Evolutionary conservation across 2,888 invertebrate genomes (phyloP).

Genomic region (Leucophora obtusa): DNA sequence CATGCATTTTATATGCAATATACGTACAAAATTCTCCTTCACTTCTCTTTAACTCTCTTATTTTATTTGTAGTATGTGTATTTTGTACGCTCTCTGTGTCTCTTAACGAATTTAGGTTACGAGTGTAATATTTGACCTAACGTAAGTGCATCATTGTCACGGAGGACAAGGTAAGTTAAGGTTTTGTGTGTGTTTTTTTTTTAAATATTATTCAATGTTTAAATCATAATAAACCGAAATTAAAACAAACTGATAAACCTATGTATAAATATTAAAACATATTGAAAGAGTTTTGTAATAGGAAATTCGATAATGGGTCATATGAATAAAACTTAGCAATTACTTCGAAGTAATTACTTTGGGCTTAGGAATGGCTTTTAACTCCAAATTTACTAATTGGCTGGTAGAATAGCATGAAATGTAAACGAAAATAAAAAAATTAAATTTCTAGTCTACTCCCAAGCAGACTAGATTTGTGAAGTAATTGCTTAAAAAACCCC

Average conservation of each 20-base stretch:
- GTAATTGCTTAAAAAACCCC: too few species aligned
- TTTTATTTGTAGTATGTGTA: neutral
- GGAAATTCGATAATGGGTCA: neutral
- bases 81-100: conserved; percentile 12
- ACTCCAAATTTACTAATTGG: too few species aligned
- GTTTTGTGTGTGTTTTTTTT: conserved; percentile 5
- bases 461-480: too few species aligned
- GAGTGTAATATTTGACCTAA: conserved; percentile 65
- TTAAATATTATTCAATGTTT: neutral
- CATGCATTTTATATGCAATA: conserved; percentile 45
- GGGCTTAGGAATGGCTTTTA: too few species aligned
- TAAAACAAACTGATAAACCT: neutral
- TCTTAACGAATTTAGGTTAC: conserved; percentile 63
- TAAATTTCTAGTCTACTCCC: too few species aligned
- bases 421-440: too few species aligned
- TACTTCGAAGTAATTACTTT: too few species aligned
- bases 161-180: conserved; percentile 59
- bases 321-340: too few species aligned
- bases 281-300: neutral
- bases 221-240: conserved; percentile 9
- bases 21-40: neutral
- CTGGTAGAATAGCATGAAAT: too few species aligned
- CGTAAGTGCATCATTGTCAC: conserved; percentile 63
- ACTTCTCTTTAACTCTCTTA: conserved; percentile 13
- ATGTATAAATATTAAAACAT: neutral